Evolutionary conservation across 2,797 vertebrate genomes (phyloP).

Genomic region (Pipistrellus kuhlii): DNA sequence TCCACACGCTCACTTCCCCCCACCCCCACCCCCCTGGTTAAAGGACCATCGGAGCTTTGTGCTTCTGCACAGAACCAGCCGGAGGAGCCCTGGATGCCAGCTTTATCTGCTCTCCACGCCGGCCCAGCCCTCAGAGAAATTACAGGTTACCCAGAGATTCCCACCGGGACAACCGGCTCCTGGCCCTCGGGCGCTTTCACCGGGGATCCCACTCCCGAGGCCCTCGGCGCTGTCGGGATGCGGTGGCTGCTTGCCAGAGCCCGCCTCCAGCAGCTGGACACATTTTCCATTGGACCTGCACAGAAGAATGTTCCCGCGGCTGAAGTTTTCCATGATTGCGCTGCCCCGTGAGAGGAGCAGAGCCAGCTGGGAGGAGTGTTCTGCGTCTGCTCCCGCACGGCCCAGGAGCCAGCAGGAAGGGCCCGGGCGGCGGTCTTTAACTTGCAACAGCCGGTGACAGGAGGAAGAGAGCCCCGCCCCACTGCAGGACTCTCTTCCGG

Average conservation of each 20-base stretch:
- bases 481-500: background rate
- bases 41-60: background rate
- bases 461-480: background rate
- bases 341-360: background rate
- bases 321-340: slow-evolving; percentile 8
- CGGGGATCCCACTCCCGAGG: slow-evolving; percentile 61
- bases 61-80: background rate
- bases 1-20: too few species aligned
- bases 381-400: background rate
- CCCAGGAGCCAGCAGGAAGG: background rate
- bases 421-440: slow-evolving; percentile 19
- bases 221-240: fast-evolving
- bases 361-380: background rate
- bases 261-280: background rate
- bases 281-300: slow-evolving; percentile 65
- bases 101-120: slow-evolving; percentile 70
- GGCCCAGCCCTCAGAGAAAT: slow-evolving; percentile 73
- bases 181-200: slow-evolving; percentile 67
- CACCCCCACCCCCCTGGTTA: background rate
- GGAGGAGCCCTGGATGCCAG: background rate
- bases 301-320: background rate
- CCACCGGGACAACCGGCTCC: slow-evolving; percentile 74
- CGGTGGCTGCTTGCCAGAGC: slow-evolving; percentile 24
- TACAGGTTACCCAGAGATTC: slow-evolving; percentile 76
- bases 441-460: slow-evolving; percentile 6